Base-by-base conservation (phyloP, 2,888 invertebrate genomes). In the Noctua janthe region DNA sequence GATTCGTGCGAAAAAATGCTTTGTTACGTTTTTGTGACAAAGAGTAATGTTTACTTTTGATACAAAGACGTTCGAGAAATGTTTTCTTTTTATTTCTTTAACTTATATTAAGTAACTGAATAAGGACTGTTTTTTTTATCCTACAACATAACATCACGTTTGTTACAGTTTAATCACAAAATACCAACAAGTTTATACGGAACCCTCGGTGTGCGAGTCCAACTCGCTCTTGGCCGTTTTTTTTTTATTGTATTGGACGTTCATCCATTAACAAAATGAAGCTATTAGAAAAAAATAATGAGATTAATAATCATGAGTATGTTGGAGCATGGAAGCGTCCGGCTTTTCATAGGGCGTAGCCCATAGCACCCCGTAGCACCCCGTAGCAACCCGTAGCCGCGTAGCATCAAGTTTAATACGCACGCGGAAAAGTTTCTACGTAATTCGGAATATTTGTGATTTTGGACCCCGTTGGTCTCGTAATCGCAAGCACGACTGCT, bases 371-470 rank as follows among this genome's bases (percentile, higher is more conserved):
- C 29, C 29, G 43, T 80, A 78, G 77, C n/a, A 17, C 20, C 56
- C 76, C 76, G 76, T 76, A 76, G 54, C 76, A 47, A 17, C 35
- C 23, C 49, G 71, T 81, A 80, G 39, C 71, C 35, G 23, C 79
- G 80, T 80, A 80, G 64, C 72, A 71, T n/a, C 29, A 47, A 64
- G 8, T 39, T 39, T 78, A 13, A n/a, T n/a, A 29, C 15, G 15
- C 5, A n/a, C 0, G 35, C 35, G 2, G 39, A 15, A 47, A 54
- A 54, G 23, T 2, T 43, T 56, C 17, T 2, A 35, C n/a, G 17
- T 54, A 43, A 8, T 11, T 17, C 29, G n/a, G 29, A 62, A 7
- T 29, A 29, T 6, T 15, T 23, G 10, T 10, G 56, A 3, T 10
- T 56, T 56, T 47, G 39, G 39, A 39, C 39, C 35, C 35, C 35